Percentiles rank a stretch among this genome's conserved stretches.
These are phyloP conservation scores for Setipinna tenuifilis DNA, from an alignment of 2,797 vertebrate genomes.

Conservation along the genomic window DNA sequence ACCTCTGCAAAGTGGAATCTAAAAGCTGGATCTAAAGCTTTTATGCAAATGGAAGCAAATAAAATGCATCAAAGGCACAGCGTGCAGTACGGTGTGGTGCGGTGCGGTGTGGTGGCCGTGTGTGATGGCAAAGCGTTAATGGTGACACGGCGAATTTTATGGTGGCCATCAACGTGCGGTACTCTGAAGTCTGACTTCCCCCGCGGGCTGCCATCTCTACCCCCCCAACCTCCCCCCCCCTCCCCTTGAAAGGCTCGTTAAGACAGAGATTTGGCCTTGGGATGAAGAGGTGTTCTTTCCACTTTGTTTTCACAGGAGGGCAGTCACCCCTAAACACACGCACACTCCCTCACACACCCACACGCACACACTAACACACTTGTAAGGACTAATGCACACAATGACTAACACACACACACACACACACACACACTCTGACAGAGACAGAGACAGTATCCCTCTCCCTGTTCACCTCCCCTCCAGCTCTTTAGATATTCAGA, in stretches of 20 bases:
- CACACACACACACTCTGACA: neutral
- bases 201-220: neutral
- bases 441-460: neutral
- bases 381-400: neutral
- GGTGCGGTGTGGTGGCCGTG: neutral
- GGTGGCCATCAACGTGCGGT: neutral
- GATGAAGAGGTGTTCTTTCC: neutral
- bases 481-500: slow-evolving; percentile 42
- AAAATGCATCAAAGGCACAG: neutral
- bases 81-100: neutral
- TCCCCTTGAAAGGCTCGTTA: slow-evolving; percentile 44
- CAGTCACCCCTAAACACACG: neutral
- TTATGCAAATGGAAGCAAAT: slow-evolving; percentile 21
- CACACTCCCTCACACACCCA: too few relatives aligned
- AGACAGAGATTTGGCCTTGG: slow-evolving; percentile 20
- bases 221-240: neutral
- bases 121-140: neutral
- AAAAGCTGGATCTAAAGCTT: neutral
- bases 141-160: slow-evolving; percentile 4
- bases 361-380: too few relatives aligned
- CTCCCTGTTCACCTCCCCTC: neutral
- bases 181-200: slow-evolving; percentile 16
- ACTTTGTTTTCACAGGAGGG: neutral
- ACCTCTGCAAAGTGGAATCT: slow-evolving; percentile 7
- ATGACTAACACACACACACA: neutral